Evolutionary conservation across 1,140 invertebrate genomes (phyloP), one percentile per base, ranked within the genome.

Genomic region (Probaryconus sp.): DNA sequence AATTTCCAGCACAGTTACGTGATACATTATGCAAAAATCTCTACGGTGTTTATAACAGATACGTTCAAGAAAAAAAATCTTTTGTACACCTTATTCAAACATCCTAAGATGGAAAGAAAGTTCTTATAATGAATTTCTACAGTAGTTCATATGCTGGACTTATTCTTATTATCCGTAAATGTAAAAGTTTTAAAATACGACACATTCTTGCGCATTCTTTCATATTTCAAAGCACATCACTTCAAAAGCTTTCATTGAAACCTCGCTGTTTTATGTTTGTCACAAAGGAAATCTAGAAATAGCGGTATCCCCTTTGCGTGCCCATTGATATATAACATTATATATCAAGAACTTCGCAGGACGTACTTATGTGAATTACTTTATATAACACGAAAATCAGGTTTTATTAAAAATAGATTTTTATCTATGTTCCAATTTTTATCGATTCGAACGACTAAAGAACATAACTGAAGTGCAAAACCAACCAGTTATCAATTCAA

Each of bases 281-380:
- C 65, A 64, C 74, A 73, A 71, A 77, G 77, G 68, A 78, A 77
- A 78, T 80, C 63, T 75, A 67, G 65, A 75, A 80, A 78, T 77
- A 64, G 68, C 71, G 58, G 67, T 61, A 51, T 63, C 58, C 48
- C 48, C 42, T 42, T 42, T 42, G 16, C 9, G 10, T 2, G 58
- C 43, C 64, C 58, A 68, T 60, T 60, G 51, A 61, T 53, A 47
- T 65, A 61, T 64, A 38, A 47, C 31, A 47, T 47, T 56, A 67
- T 60, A n/a, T n/a, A n/a, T n/a, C n/a, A n/a, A n/a, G n/a, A n/a
- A n/a, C n/a, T n/a, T n/a, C n/a, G n/a, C n/a, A n/a, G n/a, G n/a
- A n/a, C n/a, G n/a, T n/a, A n/a, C n/a, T n/a, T n/a, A n/a, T n/a
- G n/a, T n/a, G n/a, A n/a, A n/a, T n/a, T n/a, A n/a, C n/a, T n/a